Percentiles rank a stretch among this genome's conserved stretches.
Evolutionary conservation across 2,888 invertebrate species (phyloP).

Genomic region (Thymelicus acteon): DNA sequence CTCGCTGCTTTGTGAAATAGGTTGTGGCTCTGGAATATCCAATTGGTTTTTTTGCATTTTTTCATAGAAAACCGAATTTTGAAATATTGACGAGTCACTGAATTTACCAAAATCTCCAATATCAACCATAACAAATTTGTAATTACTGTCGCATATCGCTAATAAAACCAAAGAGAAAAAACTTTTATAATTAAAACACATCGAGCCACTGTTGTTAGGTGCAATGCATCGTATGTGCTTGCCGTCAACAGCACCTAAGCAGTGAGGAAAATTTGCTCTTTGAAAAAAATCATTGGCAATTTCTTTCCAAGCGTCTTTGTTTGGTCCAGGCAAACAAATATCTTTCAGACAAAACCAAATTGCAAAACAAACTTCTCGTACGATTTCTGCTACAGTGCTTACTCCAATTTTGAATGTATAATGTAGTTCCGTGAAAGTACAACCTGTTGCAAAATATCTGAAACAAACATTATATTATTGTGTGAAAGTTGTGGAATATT

Average conservation of each 20-base stretch:
- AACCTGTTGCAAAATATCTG: slow-evolving; percentile 24
- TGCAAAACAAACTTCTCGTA: slow-evolving; percentile 44
- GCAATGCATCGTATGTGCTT: slow-evolving; percentile 43
- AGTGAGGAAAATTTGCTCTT: slow-evolving; percentile 44
- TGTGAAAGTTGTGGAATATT: too few relatives aligned
- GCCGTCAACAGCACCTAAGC: slow-evolving; percentile 43
- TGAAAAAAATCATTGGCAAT: slow-evolving; percentile 43
- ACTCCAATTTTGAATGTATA: slow-evolving; percentile 43
- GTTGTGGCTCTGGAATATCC: slow-evolving; percentile 40
- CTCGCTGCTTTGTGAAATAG: slow-evolving; percentile 37
- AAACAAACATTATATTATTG: neutral
- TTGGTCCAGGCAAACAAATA: slow-evolving; percentile 44
- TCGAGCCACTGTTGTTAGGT: slow-evolving; percentile 45
- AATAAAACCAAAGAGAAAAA: slow-evolving; percentile 43
- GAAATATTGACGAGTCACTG: slow-evolving; percentile 47
- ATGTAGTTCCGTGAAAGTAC: slow-evolving; percentile 38
- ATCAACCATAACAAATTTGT: slow-evolving; percentile 41
- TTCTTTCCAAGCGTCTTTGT: slow-evolving; percentile 41
- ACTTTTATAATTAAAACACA: slow-evolving; percentile 45
- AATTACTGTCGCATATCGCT: slow-evolving; percentile 44
- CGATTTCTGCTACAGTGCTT: slow-evolving; percentile 45
- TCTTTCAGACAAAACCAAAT: slow-evolving; percentile 46
- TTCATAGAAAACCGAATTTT: slow-evolving; percentile 45
- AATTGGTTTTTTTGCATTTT: slow-evolving; percentile 40
- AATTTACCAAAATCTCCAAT: slow-evolving; percentile 48